phyloP scores from a whole-genome alignment of 64 coral and sea anemone genomes.

The Dendrophyllia cribrosa region DNA sequence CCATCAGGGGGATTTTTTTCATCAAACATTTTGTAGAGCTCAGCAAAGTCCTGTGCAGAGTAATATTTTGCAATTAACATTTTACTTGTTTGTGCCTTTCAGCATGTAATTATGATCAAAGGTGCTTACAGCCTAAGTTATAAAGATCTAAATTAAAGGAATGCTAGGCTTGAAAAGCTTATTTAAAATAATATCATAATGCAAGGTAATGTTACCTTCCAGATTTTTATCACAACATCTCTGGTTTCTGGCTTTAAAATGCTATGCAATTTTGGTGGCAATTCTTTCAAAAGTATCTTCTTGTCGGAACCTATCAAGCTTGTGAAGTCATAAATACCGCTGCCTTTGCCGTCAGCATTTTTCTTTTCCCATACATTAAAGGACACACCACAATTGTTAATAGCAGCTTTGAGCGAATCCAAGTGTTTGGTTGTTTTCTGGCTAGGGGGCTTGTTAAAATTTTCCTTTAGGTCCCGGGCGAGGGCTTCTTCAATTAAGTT shows the following conservation, averaged over 20 bases:
- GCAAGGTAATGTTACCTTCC: neutral
- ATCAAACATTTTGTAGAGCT: conserved; percentile 24
- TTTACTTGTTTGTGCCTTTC: neutral
- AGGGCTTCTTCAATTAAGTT: conserved; percentile 44
- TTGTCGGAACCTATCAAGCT: neutral
- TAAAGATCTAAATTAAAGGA: too few species aligned
- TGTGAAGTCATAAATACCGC: conserved; percentile 18
- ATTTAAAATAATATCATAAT: neutral
- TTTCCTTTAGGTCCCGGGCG: conserved; percentile 2
- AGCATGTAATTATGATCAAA: too few species aligned
- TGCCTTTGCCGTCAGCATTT: neutral
- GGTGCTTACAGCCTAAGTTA: too few species aligned
- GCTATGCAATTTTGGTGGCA: neutral
- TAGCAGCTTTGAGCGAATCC: neutral
- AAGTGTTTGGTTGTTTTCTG: conserved; percentile 19
- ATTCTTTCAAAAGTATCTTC: neutral
- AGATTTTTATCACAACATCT: neutral
- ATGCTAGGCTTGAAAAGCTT: too few species aligned
- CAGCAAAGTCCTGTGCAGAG: conserved; percentile 17
- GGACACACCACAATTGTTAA: conserved; percentile 3
- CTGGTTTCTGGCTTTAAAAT: neutral
- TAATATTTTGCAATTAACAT: neutral
- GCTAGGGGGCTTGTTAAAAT: conserved; percentile 37
- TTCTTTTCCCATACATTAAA: neutral
- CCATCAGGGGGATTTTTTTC: conserved; percentile 32